Evolutionary conservation across 2,888 invertebrate species (phyloP), one percentile per base, ranked within the genome.

Genomic region (Tachina lurida): DNA sequence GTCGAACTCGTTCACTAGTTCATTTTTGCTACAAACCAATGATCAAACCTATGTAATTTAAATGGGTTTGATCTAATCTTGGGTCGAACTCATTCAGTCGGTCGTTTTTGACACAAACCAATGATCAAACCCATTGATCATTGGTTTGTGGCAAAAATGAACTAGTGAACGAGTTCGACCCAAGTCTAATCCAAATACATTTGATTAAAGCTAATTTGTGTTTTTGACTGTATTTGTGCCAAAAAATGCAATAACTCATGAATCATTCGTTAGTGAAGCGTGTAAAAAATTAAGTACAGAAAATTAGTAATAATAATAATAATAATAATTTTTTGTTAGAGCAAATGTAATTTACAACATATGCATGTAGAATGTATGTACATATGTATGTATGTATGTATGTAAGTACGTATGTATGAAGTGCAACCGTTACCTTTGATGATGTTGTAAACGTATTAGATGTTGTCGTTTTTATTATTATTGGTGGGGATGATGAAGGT

Each of bases 381-480:
- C 47, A 62, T 76, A 39, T 68, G 65, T 54, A 54, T 54, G 54
- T 60, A 76, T 73, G n/a, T n/a, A n/a, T n/a, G n/a, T n/a, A n/a
- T n/a, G n/a, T n/a, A 3, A 22, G 47, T 58, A 49, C 78, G 73
- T 54, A 76, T 67, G 74, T 73, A 85, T 83, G 78, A 65, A 79
- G 79, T 86, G 82, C 83, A 86, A 71, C 83, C 54, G 62, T 86
- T 86, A 86, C 86, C 86, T 86, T 86, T 67, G 75, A 78, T 76
- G 79, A 56, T 67, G 67, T 56, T 85, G 63, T 74, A 62, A 67
- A 70, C 54, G 80, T 75, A 65, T 79, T 65, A 73, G 63, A 60
- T 84, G 71, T 78, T 67, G 73, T 70, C 19, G 49, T 78, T 19
- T 68, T 75, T 62, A 60, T 58, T 70, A 67, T 73, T 77, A 52